Evolutionary conservation across 2,888 invertebrate species (phyloP), one percentile per base, ranked within the genome.

Genomic region (Andrena minutula): DNA sequence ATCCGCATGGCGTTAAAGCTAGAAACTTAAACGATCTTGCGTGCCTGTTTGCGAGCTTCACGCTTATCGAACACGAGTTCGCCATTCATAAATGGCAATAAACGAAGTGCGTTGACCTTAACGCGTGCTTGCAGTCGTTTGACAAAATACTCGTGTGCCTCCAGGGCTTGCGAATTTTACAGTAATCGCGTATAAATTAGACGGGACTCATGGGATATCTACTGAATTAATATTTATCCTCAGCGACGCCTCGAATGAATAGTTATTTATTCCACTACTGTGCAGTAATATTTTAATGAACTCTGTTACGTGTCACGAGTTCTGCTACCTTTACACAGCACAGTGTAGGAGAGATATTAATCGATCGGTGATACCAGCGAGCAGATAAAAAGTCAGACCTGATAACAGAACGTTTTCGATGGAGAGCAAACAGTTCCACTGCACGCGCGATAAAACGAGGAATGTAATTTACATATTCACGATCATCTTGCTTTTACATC

Each of bases 41-140:
- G 74, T 76, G 80, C 20, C 53, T 69, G 65, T 68, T 72, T 53
- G 61, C 60, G 68, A 75, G 74, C 53, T 80, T 83, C 85, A 75
- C 77, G 73, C 74, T 86, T 80, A 83, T 86, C 83, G 73, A 68
- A 47, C 85, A 53, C 51, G 49, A 49, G 49, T 73, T 49, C 69
- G 79, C 68, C 70, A 74, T 66, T 86, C 86, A 82, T 69, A 79
- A 83, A 84, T 78, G 72, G 74, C 83, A 66, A 58, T 63, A 10
- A 70, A 51, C 66, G 23, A 77, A 16, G 81, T 78, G 70, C 86
- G 8, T 83, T 83, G 81, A 86, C 84, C 71, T 56, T 58, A 16
- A 64, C 70, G 71, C 70, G 73, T 53, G 35, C 64, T n/a, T n/a
- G 56, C 70, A 79, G 76, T 75, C 70, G 51, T 41, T 65, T 58